A percentile compares a stretch with the other conserved stretches of the same genome.
These are phyloP conservation scores for Zoroaster sp. DNA, from an alignment of 53 echinoderm and acorn worm species.

Conservation along the genomic window DNA sequence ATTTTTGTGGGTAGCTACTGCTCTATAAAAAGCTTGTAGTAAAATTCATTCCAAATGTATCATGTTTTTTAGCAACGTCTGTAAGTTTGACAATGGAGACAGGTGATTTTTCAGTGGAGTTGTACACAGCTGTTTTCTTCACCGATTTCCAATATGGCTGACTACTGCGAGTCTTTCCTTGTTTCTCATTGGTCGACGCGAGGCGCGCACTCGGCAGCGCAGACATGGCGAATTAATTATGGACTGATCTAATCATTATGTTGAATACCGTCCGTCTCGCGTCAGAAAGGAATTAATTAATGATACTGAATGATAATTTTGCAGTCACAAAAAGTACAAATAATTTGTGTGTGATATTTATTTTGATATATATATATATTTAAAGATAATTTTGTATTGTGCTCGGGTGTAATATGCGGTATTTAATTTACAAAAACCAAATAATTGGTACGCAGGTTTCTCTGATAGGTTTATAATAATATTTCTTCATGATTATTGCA, in stretches of 20 bases:
- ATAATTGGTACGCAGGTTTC: neutral
- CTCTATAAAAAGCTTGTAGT: neutral
- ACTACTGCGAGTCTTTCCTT: constrained; percentile 54
- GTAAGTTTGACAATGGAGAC: neutral
- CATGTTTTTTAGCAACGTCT: neutral
- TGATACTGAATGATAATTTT: neutral
- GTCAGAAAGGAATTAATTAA: neutral
- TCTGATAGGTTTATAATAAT: neutral
- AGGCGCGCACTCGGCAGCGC: constrained; percentile 18
- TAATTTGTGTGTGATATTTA: constrained; percentile 53
- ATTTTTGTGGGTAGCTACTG: neutral
- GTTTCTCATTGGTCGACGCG: constrained; percentile 22
- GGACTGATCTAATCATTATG: constrained; percentile 28
- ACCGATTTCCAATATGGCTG: constrained; percentile 56
- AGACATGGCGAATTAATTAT: constrained; percentile 33
- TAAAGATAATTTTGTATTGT: neutral
- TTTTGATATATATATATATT: constrained; percentile 26
- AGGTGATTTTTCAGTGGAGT: neutral
- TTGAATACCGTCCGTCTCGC: neutral
- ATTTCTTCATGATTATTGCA: neutral
- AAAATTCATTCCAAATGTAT: constrained; percentile 6
- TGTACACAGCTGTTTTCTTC: constrained; percentile 49
- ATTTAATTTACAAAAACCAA: neutral
- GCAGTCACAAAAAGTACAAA: neutral
- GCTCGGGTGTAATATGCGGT: neutral